Base-by-base conservation (phyloP, 2,797 vertebrate genomes). In the Lepus townsendii region DNA sequence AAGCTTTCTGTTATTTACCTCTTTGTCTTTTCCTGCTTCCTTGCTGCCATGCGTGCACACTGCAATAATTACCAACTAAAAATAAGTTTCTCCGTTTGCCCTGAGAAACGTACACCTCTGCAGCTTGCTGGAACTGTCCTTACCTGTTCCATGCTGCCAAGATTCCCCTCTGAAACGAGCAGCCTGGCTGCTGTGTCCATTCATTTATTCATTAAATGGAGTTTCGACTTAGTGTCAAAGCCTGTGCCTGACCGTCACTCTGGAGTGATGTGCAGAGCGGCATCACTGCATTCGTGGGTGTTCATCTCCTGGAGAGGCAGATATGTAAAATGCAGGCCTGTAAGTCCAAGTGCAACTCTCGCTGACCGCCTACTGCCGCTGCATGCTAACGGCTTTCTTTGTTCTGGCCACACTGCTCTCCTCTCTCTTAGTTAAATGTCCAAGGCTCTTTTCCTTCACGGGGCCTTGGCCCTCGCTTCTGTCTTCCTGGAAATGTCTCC, bases 1-100 rank as follows among this genome's bases (percentile, higher is more conserved):
- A 95, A 80, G 52, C 30, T 92, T 97, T 82, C 83, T 88, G 83
- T 60, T 93, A 65, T 83, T 97, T 96, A 89, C 94, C 91, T 83
- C n/a, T 92, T 75, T 47, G 32, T 66, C 60, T 89, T 95, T 95
- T 60, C 83, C 14, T n/a, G 22, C 63, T 42, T 63, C 62, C 27
- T 95, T 16, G 1, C 72, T 89, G 62, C 78, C 91, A 86, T 77
- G 65, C 91, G 22, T 88, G 78, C 38, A 83, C 88, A 73, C 93
- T 73, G 57, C 88, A 65, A 0, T 79, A 83, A 96, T 95, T 94
- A 0, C 76, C 93, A 77, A 54, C 24, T 35, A 4, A 87, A 90
- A 84, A 79, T 11, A 38, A 26, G 5, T 83, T 97, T 97, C 62
- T 71, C 75, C 78, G 0, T 30, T 83, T 94, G 35, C 76, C 0